A percentile compares a stretch with the other conserved stretches of the same genome.
These are phyloP conservation scores for Cantharis lateralis DNA, from an alignment of 2,888 invertebrate genomes.

Conservation along the genomic window DNA sequence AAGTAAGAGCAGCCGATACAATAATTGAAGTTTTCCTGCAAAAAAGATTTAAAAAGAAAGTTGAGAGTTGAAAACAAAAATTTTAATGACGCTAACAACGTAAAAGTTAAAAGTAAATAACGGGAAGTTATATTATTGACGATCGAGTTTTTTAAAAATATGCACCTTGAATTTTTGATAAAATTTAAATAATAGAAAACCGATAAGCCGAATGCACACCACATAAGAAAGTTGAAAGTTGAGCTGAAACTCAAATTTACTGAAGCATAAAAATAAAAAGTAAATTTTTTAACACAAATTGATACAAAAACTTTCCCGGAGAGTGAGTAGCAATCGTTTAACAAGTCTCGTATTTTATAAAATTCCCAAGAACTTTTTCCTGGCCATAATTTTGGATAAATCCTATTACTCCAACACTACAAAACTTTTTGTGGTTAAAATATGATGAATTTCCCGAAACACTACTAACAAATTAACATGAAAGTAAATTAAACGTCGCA, in stretches of 20 bases:
- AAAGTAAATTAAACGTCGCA: neutral
- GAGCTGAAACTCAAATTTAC: neutral
- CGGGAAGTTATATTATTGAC: neutral
- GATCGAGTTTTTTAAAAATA: neutral
- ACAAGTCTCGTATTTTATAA: neutral
- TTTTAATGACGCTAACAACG: neutral
- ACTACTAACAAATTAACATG: neutral
- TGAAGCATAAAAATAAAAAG: neutral
- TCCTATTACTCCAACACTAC: neutral
- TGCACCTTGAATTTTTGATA: neutral
- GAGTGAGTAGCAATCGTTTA: neutral
- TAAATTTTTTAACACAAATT: neutral
- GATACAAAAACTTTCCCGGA: neutral
- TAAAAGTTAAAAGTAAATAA: neutral
- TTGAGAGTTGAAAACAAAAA: neutral
- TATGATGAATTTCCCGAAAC: neutral
- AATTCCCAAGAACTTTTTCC: neutral
- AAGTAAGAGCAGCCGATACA: neutral
- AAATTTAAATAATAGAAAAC: constrained; percentile 2
- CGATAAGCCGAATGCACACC: neutral
- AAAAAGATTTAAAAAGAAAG: neutral
- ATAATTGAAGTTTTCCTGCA: neutral
- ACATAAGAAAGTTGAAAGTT: neutral
- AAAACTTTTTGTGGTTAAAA: neutral
- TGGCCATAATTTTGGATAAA: neutral